Percentiles rank a stretch among this genome's conserved stretches.
phyloP scores from a whole-genome alignment of 2,888 invertebrate genomes.

The Volucella inflata region DNA sequence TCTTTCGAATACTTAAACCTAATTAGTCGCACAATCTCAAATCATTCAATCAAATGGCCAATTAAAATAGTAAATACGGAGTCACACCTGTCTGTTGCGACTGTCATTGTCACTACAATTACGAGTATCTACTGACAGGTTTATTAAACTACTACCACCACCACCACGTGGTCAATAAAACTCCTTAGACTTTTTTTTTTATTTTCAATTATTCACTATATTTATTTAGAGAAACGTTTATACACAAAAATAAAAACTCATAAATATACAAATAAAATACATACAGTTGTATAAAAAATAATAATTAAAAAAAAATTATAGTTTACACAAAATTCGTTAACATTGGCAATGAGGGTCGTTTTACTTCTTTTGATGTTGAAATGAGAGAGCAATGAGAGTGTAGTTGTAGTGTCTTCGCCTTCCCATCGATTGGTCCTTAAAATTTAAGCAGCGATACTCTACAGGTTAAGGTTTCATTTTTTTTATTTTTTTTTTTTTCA shows the following conservation, averaged over 20 bases:
- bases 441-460: slow-evolving; percentile 63
- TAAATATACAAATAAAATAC: slow-evolving; percentile 71
- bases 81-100: background rate
- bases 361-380: slow-evolving; percentile 43
- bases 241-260: slow-evolving; percentile 69
- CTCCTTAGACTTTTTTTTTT: slow-evolving; percentile 1
- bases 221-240: slow-evolving; percentile 67
- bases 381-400: slow-evolving; percentile 64
- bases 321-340: slow-evolving; percentile 73
- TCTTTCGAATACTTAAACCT: background rate
- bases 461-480: slow-evolving; percentile 8
- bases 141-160: background rate
- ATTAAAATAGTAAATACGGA: slow-evolving; percentile 28
- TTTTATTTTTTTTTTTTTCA: too few species aligned
- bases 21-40: slow-evolving; percentile 26
- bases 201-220: slow-evolving; percentile 68
- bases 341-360: slow-evolving; percentile 75
- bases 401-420: slow-evolving; percentile 41
- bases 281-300: slow-evolving; percentile 3
- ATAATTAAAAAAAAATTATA: slow-evolving; percentile 20
- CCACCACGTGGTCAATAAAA: background rate
- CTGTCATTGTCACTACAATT: background rate
- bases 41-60: slow-evolving; percentile 42
- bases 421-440: slow-evolving; percentile 21
- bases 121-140: background rate